Evolutionary conservation across 2,888 invertebrate species (phyloP).

Genomic region (Ophioninae sp.): DNA sequence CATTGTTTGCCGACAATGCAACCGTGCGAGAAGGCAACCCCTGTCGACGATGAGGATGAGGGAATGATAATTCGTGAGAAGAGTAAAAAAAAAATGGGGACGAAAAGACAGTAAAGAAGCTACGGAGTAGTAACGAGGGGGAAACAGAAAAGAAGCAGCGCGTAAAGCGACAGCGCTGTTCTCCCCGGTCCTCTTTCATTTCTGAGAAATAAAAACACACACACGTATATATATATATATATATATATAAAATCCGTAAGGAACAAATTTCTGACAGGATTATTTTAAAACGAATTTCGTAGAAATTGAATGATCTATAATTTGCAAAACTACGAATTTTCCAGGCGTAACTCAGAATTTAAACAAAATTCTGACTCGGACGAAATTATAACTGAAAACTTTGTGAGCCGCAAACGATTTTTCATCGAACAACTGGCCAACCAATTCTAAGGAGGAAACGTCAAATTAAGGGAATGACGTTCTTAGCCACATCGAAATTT

Average conservation of each 20-base stretch:
- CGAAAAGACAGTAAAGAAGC: slow-evolving; percentile 25
- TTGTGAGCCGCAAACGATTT: no score
- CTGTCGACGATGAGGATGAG: slow-evolving; percentile 27
- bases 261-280: background rate
- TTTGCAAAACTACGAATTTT: no score
- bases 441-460: no score
- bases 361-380: no score
- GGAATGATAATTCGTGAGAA: slow-evolving; percentile 26
- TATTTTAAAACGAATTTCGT: background rate
- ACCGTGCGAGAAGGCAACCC: background rate
- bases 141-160: background rate
- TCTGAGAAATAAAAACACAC: background rate
- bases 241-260: background rate
- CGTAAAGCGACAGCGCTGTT: background rate
- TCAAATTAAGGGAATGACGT: no score
- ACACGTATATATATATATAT: no score
- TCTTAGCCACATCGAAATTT: no score
- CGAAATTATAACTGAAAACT: no score
- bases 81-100: slow-evolving; percentile 4
- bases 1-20: slow-evolving; percentile 49
- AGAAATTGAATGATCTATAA: no score
- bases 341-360: no score
- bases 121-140: slow-evolving; percentile 48
- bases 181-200: background rate
- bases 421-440: no score